These are phyloP conservation scores for Phyllostomus hastatus DNA, from an alignment of 2,113 vertebrate genomes.

Conservation along the genomic window DNA sequence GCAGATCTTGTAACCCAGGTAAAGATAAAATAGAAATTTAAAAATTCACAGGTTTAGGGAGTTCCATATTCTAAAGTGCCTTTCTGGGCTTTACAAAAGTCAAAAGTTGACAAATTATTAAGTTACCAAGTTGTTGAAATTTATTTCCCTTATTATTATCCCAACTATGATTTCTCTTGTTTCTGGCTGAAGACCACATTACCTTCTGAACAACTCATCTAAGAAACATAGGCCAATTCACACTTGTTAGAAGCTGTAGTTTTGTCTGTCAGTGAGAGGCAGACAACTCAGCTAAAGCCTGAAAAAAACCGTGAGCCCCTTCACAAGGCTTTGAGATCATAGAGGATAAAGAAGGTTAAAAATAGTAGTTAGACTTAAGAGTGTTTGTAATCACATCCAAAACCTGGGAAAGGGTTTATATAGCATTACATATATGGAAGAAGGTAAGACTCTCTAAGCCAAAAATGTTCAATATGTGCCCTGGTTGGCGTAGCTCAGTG, in stretches of 20 bases:
- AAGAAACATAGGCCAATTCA: not conserved
- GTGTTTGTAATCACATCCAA: slow-evolving; percentile 20
- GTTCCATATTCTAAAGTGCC: not conserved
- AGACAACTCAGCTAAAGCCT: not conserved
- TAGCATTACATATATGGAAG: not conserved
- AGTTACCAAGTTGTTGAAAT: not conserved
- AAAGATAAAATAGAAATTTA: not conserved
- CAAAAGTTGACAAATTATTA: not conserved
- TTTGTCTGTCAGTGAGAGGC: not conserved
- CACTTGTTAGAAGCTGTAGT: not conserved
- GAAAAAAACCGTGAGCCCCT: not conserved
- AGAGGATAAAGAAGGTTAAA: slow-evolving; percentile 10
- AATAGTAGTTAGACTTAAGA: not conserved
- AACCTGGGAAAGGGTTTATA: slow-evolving; percentile 11
- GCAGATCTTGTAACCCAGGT: not conserved
- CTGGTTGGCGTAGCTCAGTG: no score
- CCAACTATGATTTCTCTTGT: not conserved
- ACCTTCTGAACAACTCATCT: not conserved
- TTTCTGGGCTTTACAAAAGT: not conserved
- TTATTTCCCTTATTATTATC: not conserved
- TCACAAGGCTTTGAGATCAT: not conserved
- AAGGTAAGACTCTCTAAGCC: not conserved
- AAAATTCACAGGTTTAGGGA: not conserved
- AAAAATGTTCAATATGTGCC: not conserved
- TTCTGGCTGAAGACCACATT: not conserved